phyloP scores from a whole-genome alignment of 2,113 vertebrate species.

The Calcarius ornatus region DNA sequence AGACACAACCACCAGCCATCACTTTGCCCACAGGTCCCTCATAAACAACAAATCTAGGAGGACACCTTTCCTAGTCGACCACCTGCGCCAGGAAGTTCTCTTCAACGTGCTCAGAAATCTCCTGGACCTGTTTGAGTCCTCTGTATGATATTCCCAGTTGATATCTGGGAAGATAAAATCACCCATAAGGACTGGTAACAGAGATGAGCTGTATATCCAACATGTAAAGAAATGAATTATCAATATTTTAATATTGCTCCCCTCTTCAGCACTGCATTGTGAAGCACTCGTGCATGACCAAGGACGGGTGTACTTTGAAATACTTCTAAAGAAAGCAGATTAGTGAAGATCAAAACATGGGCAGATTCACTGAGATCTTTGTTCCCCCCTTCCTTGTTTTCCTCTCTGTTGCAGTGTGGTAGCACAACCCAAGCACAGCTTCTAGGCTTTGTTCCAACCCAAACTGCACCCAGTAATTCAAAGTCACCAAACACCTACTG shows the following conservation, averaged over 20 bases:
- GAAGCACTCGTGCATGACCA: not conserved
- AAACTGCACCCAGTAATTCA: constrained; percentile 1
- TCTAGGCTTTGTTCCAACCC: not conserved
- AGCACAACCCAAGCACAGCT: not conserved
- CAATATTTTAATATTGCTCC: not conserved
- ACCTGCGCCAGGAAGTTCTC: not conserved
- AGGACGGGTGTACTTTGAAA: not conserved
- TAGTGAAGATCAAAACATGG: not conserved
- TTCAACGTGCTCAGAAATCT: not conserved
- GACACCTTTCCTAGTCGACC: accelerated
- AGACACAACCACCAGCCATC: not conserved
- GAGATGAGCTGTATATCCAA: not conserved
- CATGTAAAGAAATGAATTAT: not conserved
- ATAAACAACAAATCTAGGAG: not conserved
- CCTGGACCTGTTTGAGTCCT: not conserved
- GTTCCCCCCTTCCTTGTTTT: not conserved
- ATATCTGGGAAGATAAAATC: not conserved
- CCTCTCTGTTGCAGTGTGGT: not conserved
- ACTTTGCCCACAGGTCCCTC: not conserved
- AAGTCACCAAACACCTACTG: not conserved
- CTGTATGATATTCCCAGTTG: not conserved
- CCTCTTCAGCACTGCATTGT: not conserved
- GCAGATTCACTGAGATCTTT: not conserved
- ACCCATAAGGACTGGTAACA: accelerated
- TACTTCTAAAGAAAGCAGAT: not conserved